Percentiles rank a stretch among this genome's conserved stretches.
Evolutionary conservation across 92 coral and sea anemone genomes (phyloP).

Genomic region (Heliopora coerulea): DNA sequence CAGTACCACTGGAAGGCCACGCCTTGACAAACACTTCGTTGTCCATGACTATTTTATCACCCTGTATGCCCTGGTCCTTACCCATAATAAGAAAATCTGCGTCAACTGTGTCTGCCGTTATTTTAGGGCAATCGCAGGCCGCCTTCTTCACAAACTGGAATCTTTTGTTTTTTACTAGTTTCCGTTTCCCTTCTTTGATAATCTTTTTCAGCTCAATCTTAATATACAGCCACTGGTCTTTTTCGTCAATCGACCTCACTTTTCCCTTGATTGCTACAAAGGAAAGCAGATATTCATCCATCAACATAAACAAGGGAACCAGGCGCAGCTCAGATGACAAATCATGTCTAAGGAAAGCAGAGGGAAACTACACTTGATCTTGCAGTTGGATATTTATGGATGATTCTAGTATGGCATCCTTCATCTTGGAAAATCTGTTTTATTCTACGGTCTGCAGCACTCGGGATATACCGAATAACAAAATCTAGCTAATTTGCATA

Average conservation of each 20-base stretch:
- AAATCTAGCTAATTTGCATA: no score
- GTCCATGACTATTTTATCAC: constrained; percentile 45
- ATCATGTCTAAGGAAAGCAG: no score
- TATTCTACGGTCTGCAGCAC: no score
- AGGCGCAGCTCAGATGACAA: no score
- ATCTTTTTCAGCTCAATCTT: constrained; percentile 51
- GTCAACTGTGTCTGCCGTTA: constrained; percentile 29
- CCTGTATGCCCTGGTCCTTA: background rate
- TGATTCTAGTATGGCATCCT: no score
- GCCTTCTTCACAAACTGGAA: constrained; percentile 67
- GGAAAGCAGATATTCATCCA: no score
- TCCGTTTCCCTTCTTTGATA: constrained; percentile 54
- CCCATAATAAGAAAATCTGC: constrained; percentile 79
- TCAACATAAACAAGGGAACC: no score
- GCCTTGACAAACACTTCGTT: constrained; percentile 60
- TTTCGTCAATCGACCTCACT: constrained; percentile 66
- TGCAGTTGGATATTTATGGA: no score
- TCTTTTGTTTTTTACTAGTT: constrained; percentile 39
- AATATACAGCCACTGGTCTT: constrained; percentile 53
- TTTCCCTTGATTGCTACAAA: constrained; percentile 63
- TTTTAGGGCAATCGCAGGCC: constrained; percentile 69
- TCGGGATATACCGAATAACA: no score
- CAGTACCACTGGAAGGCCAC: constrained; percentile 41
- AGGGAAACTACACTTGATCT: no score
- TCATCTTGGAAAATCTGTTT: no score